Evolutionary conservation across 2,113 vertebrate genomes (phyloP).

Genomic region (Rhinopithecus roxellana): DNA sequence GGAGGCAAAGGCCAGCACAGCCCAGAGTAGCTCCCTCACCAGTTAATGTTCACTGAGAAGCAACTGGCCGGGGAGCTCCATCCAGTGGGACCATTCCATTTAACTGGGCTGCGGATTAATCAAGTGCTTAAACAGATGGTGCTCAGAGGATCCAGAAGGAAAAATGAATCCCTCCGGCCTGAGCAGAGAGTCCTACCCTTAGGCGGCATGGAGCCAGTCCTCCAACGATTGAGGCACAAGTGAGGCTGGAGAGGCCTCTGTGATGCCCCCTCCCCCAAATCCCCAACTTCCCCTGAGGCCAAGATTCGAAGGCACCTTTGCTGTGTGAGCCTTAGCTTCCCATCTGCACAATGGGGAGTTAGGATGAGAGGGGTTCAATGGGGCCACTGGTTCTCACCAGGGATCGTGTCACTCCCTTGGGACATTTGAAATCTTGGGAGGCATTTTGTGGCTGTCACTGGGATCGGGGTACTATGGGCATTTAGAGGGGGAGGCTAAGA

Average conservation of each 20-base stretch:
- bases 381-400: background rate
- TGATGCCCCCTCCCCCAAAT: background rate
- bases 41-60: background rate
- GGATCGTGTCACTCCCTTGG: background rate
- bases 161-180: background rate
- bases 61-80: background rate
- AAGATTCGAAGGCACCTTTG: accelerated
- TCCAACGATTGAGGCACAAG: background rate
- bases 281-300: background rate
- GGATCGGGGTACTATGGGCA: background rate
- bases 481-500: background rate
- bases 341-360: background rate
- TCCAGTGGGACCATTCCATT: background rate
- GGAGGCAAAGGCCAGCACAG: background rate
- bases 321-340: background rate
- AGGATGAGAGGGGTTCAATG: background rate
- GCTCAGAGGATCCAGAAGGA: constrained; percentile 27
- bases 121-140: constrained; percentile 10
- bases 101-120: constrained; percentile 65
- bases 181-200: background rate
- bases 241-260: background rate
- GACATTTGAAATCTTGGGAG: background rate
- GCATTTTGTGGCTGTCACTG: background rate
- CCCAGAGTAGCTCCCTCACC: background rate
- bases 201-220: background rate